Evolutionary conservation across 2,888 invertebrate species (phyloP).

Genomic region (Plutella xylostella): DNA sequence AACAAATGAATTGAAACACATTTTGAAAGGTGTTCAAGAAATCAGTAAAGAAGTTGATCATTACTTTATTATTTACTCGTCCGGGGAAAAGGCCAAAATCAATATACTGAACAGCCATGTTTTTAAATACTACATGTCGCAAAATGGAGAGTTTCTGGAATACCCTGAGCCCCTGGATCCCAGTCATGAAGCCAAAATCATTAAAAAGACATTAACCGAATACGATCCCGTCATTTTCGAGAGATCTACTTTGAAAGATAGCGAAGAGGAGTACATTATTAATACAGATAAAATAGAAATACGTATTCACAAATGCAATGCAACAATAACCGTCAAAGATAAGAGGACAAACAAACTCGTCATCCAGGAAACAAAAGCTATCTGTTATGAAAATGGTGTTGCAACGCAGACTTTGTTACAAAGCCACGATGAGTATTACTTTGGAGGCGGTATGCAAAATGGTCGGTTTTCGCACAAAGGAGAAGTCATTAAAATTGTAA

Average conservation of each 20-base stretch:
- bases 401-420: constrained; percentile 38
- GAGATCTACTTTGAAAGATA: constrained; percentile 30
- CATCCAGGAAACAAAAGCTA: constrained; percentile 35
- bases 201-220: constrained; percentile 32
- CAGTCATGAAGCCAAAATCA: constrained; percentile 43
- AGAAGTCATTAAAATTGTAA: constrained; percentile 40
- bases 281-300: constrained; percentile 40
- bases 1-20: no score
- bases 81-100: constrained; percentile 39
- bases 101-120: constrained; percentile 49
- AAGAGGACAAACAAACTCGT: constrained; percentile 37
- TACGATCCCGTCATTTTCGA: constrained; percentile 38
- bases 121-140: constrained; percentile 52
- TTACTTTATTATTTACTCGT: constrained; percentile 35
- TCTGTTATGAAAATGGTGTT: constrained; percentile 31
- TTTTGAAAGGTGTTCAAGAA: constrained; percentile 22
- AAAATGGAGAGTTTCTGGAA: constrained; percentile 39
- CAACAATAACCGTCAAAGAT: constrained; percentile 40
- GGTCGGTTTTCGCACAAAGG: constrained; percentile 56
- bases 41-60: constrained; percentile 35
- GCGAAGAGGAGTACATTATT: constrained; percentile 29
- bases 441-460: constrained; percentile 61
- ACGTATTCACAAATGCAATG: constrained; percentile 37
- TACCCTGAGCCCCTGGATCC: constrained; percentile 44
- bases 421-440: constrained; percentile 41